Conservation (phyloP, 2,797 vertebrate genomes). For the Cuniculus paca region DNA sequence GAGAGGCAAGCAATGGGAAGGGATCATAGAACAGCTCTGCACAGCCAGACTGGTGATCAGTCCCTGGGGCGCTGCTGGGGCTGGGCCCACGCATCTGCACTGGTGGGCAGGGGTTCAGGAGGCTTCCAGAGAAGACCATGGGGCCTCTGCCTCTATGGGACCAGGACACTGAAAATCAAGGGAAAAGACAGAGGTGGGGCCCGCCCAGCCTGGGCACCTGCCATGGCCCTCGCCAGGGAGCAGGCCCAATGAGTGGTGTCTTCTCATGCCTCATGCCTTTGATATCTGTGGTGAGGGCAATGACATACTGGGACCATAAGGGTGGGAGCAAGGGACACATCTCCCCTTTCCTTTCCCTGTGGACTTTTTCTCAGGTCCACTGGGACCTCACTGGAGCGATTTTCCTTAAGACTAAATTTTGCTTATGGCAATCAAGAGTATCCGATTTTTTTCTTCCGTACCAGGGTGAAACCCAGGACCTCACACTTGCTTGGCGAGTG, state of each 20-base stretch:
- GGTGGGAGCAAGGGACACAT: accelerated
- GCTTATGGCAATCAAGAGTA: not conserved
- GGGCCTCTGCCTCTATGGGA: not conserved
- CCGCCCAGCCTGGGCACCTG: not conserved
- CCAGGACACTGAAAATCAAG: not conserved
- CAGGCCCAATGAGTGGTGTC: not conserved
- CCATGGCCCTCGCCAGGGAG: not conserved
- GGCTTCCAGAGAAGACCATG: not conserved
- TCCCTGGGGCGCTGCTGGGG: not conserved
- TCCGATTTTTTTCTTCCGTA: not conserved
- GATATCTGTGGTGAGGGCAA: not conserved
- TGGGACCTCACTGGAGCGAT: not conserved
- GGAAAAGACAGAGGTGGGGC: not conserved
- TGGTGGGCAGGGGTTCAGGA: not conserved
- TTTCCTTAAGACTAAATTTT: not conserved
- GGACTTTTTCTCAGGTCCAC: not conserved
- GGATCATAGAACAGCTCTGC: accelerated
- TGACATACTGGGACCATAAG: not conserved
- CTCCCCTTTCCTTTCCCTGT: accelerated
- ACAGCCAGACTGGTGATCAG: not conserved
- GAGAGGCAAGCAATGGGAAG: not conserved
- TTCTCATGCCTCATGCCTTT: not conserved
- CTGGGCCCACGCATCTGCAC: not conserved
- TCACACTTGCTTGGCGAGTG: not conserved
- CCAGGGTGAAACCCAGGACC: not conserved